Conservation (phyloP, 2,797 vertebrate genomes). For the Cynodonichthys magdalenae region DNA sequence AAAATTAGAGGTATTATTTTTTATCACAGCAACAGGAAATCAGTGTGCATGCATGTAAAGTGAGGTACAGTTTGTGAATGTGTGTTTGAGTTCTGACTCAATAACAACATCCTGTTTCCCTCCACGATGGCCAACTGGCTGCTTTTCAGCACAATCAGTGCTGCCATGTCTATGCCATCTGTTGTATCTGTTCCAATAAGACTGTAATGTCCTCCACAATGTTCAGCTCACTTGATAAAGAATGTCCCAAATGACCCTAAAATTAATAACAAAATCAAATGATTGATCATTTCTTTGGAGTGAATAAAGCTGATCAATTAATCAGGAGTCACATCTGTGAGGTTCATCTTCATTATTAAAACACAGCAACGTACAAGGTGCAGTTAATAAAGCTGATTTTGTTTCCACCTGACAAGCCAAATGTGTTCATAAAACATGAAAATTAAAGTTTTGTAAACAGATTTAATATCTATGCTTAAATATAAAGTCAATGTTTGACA, state of each 20-base stretch:
- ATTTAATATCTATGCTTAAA: background rate
- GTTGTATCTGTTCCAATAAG: constrained; percentile 48
- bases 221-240: constrained; percentile 49
- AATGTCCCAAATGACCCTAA: constrained; percentile 37
- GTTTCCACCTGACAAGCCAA: constrained; percentile 4
- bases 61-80: background rate
- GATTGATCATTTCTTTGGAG: constrained; percentile 22
- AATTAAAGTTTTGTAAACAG: constrained; percentile 11
- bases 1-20: no score
- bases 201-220: constrained; percentile 44
- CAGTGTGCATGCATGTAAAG: background rate
- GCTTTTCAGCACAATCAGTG: constrained; percentile 46
- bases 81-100: constrained; percentile 13
- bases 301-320: constrained; percentile 38
- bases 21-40: background rate
- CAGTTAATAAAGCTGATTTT: constrained; percentile 27
- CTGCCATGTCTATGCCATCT: constrained; percentile 56
- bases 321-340: constrained; percentile 28
- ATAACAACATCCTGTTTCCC: constrained; percentile 30
- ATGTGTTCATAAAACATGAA: constrained; percentile 5
- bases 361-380: constrained; percentile 14
- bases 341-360: constrained; percentile 23
- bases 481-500: background rate
- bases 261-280: constrained; percentile 41
- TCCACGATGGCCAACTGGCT: constrained; percentile 53